Conservation (phyloP, 2,888 invertebrate species). For the Tipula confusa region DNA sequence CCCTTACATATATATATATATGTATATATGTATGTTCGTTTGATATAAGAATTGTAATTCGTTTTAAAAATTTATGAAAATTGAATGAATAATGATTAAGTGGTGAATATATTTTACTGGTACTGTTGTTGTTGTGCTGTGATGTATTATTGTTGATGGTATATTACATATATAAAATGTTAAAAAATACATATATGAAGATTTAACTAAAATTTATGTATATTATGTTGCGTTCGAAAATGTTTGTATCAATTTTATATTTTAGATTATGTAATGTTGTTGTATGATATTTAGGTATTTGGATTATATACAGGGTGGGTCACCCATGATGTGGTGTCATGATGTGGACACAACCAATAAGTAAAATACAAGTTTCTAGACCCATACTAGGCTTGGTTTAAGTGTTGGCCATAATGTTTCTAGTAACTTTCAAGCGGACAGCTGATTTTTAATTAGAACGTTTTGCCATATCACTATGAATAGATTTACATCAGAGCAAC, state of each 20-base stretch:
- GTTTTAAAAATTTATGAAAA: constrained; percentile 25
- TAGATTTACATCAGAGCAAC: no score
- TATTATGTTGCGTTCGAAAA: neutral
- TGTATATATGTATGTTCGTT: no score
- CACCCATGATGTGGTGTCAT: no score
- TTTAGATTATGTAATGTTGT: neutral
- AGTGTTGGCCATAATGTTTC: no score
- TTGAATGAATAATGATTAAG: constrained; percentile 25
- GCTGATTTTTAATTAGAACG: no score
- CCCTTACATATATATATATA: constrained; percentile 4
- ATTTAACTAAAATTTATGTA: neutral
- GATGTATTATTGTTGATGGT: neutral
- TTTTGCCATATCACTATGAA: no score
- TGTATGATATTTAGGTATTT: no score
- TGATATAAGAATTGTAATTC: constrained; percentile 20
- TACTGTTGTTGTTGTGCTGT: neutral
- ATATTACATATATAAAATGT: neutral
- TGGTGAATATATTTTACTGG: neutral
- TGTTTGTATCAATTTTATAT: neutral
- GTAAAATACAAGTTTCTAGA: no score
- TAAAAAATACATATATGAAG: neutral
- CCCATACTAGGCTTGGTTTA: no score
- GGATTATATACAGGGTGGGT: neutral
- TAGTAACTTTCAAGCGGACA: no score
- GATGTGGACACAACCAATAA: no score